A percentile compares a stretch with the other conserved stretches of the same genome.
phyloP scores from a whole-genome alignment of 2,888 invertebrate genomes.

The Hoplodrina blanda region DNA sequence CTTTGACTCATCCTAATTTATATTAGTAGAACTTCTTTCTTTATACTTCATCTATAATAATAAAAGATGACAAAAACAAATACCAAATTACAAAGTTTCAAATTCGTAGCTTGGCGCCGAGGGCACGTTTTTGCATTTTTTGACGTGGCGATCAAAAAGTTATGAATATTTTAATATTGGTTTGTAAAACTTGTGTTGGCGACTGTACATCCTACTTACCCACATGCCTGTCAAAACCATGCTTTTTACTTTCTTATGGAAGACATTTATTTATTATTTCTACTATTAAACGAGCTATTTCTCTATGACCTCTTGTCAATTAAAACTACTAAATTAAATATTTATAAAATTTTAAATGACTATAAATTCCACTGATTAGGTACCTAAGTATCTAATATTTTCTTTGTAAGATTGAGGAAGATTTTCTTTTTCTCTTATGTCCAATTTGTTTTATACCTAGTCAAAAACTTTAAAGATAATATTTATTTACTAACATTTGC shows the following conservation, averaged over 20 bases:
- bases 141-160: too few relatives aligned
- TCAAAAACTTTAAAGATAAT: conserved; percentile 2
- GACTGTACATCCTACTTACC: conserved; percentile 66
- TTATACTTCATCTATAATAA: too few relatives aligned
- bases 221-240: conserved; percentile 42
- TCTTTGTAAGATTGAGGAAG: conserved; percentile 7
- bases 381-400: background rate
- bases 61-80: too few relatives aligned
- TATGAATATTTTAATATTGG: conserved; percentile 14
- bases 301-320: conserved; percentile 35
- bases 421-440: conserved; percentile 11
- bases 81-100: too few relatives aligned
- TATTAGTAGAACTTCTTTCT: too few relatives aligned
- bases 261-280: conserved; percentile 13
- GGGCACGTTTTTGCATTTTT: too few relatives aligned
- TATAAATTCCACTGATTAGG: background rate
- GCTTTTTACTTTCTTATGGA: conserved; percentile 24
- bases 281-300: conserved; percentile 13
- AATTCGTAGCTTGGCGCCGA: too few relatives aligned
- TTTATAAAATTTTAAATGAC: conserved; percentile 18
- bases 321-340: conserved; percentile 20
- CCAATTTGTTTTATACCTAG: background rate
- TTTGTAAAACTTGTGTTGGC: conserved; percentile 63
- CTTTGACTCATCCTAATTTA: too few relatives aligned
- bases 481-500: conserved; percentile 7